A percentile compares a stretch with the other conserved stretches of the same genome.
These are phyloP conservation scores for Anadara kagoshimensis DNA, from an alignment of 1,140 invertebrate species.

Conservation along the genomic window DNA sequence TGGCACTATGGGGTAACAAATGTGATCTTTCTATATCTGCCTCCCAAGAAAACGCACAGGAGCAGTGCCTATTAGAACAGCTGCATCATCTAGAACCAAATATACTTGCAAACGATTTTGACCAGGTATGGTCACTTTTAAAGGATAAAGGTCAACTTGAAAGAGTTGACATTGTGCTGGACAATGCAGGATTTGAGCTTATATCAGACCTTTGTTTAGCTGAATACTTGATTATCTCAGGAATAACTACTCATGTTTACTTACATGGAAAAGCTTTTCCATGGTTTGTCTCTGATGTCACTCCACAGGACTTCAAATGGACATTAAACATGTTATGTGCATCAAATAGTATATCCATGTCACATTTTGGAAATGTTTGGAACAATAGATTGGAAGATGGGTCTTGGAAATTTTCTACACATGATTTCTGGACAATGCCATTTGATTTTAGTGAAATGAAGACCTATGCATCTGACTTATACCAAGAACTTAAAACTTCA, in stretches of 20 bases:
- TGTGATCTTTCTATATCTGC: constrained; percentile 92
- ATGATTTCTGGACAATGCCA: constrained; percentile 92
- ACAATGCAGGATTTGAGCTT: constrained; percentile 96
- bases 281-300: constrained; percentile 98
- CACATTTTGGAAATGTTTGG: constrained; percentile 66
- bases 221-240: constrained; percentile 82
- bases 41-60: constrained; percentile 79
- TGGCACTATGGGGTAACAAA: constrained; percentile 81
- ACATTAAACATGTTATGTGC: constrained; percentile 72
- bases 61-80: constrained; percentile 79
- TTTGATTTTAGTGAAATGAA: constrained; percentile 88
- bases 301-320: constrained; percentile 85
- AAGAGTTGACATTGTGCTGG: constrained; percentile 86
- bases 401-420: constrained; percentile 73
- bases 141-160: constrained; percentile 20
- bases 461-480: constrained; percentile 80
- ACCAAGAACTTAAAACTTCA: constrained; percentile 81
- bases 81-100: constrained; percentile 80
- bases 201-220: constrained; percentile 92
- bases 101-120: constrained; percentile 79
- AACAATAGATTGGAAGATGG: constrained; percentile 60
- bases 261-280: constrained; percentile 94
- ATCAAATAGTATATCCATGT: constrained; percentile 61
- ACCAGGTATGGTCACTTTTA: constrained; percentile 77
- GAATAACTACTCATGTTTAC: constrained; percentile 82